Base-by-base conservation (phyloP, 2,797 vertebrate species). In the Masticophis lateralis region DNA sequence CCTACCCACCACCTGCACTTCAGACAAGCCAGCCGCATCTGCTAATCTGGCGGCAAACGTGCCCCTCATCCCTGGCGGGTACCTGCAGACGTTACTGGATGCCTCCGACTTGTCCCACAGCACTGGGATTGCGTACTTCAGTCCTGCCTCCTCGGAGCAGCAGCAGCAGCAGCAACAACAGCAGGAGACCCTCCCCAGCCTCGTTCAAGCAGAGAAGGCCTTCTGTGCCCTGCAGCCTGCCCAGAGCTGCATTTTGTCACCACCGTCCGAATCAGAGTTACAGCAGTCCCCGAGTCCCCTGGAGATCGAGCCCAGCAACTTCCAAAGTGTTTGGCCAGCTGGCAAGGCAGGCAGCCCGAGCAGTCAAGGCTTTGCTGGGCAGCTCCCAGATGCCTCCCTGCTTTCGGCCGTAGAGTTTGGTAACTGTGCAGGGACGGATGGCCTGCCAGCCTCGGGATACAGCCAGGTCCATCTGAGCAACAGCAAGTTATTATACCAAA, bases 81-180 rank as follows among this genome's bases (percentile, higher is more conserved):
- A 99, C 98, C 98, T 99, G 97, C 99, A 99, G 98, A 99, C 99
- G 91, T 97, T 99, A 97, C 97, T 99, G 98, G 99, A 99, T 97
- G 98, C 98, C 95, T 99, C 99, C 37, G 99, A 99, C 97, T 98
- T 99, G 96, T 99, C 99, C 28, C 97, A 97, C 96, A 98, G 98
- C 97, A 97, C 98, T 87, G 94, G 97, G 60, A 98, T 99, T 95
- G 97, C 98, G 14, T 99, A 99, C 97, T 99, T 99, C 93, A 91
- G 98, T 94, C 98, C 99, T 96, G 98, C 99, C 97, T 97, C 98
- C 95, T 94, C 98, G 18, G 98, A 98, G 96, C 98, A 98, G 60
- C 97, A 13, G 91, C 98, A 98, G 96, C 98, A 98, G 97, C 97
- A 98, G 60, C 97, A 28, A 3, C 61, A 94, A 90, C 98, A 98